Evolutionary conservation across 2,113 vertebrate genomes (phyloP).

Genomic region (Galemys pyrenaicus): DNA sequence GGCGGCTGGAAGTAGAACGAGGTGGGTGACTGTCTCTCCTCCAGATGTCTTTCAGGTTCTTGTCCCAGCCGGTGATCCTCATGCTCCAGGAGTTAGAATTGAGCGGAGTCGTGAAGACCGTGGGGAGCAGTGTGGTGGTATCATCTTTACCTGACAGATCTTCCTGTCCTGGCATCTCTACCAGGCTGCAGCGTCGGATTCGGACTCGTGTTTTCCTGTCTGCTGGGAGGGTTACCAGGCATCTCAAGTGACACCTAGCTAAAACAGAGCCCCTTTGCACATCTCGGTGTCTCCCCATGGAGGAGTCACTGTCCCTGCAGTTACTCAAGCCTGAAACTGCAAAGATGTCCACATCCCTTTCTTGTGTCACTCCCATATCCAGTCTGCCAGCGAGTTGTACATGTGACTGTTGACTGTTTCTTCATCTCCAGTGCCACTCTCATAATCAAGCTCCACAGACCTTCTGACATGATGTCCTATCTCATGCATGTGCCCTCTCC

Average conservation of each 20-base stretch:
- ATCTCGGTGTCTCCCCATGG: background rate
- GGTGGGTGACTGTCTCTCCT: conserved; percentile 76
- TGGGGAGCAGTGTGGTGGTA: background rate
- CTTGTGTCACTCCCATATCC: background rate
- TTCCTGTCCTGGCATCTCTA: background rate
- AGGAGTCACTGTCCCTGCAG: background rate
- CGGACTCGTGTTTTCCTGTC: background rate
- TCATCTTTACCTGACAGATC: background rate
- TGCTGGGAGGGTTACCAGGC: background rate
- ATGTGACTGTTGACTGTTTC: background rate
- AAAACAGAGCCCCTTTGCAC: background rate
- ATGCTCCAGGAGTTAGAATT: background rate
- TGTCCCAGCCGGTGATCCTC: background rate
- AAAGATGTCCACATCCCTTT: background rate
- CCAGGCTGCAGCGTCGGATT: background rate
- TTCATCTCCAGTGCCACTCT: background rate
- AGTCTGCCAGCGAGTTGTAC: background rate
- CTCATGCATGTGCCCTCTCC: background rate
- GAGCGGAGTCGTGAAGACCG: background rate
- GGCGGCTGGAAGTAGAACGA: conserved; percentile 90
- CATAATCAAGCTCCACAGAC: background rate
- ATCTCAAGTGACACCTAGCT: background rate
- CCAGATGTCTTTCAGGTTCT: background rate
- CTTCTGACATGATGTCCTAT: background rate
- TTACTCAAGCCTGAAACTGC: background rate